These are phyloP conservation scores for Pammene aurita DNA, from an alignment of 2,888 invertebrate species.

Conservation along the genomic window DNA sequence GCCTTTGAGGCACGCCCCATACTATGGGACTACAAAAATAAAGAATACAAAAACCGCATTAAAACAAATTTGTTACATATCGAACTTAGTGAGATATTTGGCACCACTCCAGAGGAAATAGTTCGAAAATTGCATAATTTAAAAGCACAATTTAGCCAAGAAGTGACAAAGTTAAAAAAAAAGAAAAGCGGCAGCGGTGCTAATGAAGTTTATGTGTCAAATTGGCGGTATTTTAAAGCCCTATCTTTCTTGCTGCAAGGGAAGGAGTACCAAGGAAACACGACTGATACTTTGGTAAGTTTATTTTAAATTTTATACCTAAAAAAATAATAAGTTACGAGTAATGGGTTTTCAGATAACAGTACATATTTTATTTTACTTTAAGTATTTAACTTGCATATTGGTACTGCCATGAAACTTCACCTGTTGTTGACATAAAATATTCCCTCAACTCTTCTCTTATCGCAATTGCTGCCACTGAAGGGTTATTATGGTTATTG, in stretches of 20 bases:
- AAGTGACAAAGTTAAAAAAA: slow-evolving; percentile 35
- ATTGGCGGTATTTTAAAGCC: slow-evolving; percentile 33
- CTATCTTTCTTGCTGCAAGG: slow-evolving; percentile 30
- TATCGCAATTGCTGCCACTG: slow-evolving; percentile 28
- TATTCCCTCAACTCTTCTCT: slow-evolving; percentile 24
- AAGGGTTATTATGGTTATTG: slow-evolving; percentile 28
- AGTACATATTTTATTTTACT: background rate
- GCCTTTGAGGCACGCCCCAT: slow-evolving; percentile 30
- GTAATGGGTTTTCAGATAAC: slow-evolving; percentile 15
- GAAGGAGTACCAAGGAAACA: slow-evolving; percentile 29
- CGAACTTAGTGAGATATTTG: slow-evolving; percentile 30
- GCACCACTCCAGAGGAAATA: slow-evolving; percentile 34
- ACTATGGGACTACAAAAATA: slow-evolving; percentile 29
- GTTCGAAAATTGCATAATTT: slow-evolving; percentile 36
- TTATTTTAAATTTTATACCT: slow-evolving; percentile 20
- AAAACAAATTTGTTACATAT: slow-evolving; percentile 29
- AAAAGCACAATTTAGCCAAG: slow-evolving; percentile 35
- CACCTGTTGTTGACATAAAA: slow-evolving; percentile 28
- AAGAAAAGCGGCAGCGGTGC: slow-evolving; percentile 28
- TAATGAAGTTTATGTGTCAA: slow-evolving; percentile 26
- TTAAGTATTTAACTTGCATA: slow-evolving; percentile 22
- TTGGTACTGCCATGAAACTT: slow-evolving; percentile 29
- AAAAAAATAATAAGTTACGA: slow-evolving; percentile 6
- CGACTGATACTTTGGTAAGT: slow-evolving; percentile 20
- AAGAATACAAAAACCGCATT: slow-evolving; percentile 25